Conservation (phyloP, 2,888 invertebrate genomes). For the Taphrorychus bicolor region DNA sequence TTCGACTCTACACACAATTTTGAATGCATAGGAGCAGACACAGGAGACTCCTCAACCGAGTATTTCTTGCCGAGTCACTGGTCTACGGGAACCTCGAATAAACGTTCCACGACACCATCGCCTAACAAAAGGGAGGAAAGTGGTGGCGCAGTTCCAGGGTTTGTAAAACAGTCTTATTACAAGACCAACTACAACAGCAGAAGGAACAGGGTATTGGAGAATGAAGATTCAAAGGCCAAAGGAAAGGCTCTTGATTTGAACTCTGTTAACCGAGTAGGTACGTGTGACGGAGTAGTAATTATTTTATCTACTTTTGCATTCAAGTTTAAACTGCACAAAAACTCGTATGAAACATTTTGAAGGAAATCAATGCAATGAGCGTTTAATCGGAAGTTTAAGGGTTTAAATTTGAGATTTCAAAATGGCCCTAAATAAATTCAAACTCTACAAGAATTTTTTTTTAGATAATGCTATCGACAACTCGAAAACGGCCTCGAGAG, state of each 20-base stretch:
- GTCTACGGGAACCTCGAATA: conserved; percentile 60
- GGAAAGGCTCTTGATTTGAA: background rate
- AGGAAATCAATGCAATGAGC: too few relatives aligned
- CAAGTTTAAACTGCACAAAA: conserved; percentile 18
- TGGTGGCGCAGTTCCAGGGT: conserved; percentile 8
- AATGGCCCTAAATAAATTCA: too few relatives aligned
- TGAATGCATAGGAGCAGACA: background rate
- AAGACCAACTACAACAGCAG: conserved; percentile 37
- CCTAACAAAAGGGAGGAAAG: conserved; percentile 21
- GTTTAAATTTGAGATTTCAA: too few relatives aligned
- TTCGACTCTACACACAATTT: background rate
- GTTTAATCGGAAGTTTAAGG: too few relatives aligned
- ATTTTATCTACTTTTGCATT: background rate
- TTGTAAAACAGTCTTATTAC: conserved; percentile 30
- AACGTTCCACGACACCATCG: conserved; percentile 29
- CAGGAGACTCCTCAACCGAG: conserved; percentile 55
- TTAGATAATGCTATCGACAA: conserved; percentile 1
- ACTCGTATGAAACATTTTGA: too few relatives aligned
- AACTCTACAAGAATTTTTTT: too few relatives aligned
- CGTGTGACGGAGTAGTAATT: too few relatives aligned
- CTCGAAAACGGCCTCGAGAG: background rate
- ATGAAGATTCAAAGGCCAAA: background rate
- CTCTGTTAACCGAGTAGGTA: conserved; percentile 15
- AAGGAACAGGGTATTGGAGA: conserved; percentile 8
- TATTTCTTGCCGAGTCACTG: conserved; percentile 65